These are phyloP conservation scores for Nanger granti DNA, from an alignment of 2,113 vertebrate genomes.

Conservation along the genomic window DNA sequence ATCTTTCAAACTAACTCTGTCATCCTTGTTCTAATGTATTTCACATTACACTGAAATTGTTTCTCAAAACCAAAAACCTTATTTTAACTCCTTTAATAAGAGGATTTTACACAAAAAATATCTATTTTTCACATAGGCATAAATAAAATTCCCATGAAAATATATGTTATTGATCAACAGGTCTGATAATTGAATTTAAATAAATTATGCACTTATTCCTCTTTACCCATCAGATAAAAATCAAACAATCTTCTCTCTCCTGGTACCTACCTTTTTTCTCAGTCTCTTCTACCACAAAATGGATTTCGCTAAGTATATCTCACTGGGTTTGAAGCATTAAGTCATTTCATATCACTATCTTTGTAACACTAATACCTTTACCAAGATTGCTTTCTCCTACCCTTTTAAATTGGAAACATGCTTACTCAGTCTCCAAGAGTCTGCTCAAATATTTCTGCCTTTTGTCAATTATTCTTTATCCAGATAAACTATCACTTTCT, in stretches of 20 bases:
- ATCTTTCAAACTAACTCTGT: background rate
- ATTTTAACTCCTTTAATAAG: background rate
- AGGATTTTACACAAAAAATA: background rate
- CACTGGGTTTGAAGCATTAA: background rate
- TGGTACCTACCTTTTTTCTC: background rate
- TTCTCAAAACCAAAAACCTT: background rate
- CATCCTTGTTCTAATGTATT: background rate
- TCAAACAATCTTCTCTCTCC: background rate
- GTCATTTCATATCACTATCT: background rate
- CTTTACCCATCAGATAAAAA: background rate
- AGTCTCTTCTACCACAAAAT: background rate
- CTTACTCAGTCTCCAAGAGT: background rate
- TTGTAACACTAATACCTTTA: background rate
- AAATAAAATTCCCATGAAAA: slow-evolving; percentile 8
- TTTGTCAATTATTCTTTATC: background rate
- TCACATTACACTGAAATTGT: background rate
- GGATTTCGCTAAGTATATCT: background rate
- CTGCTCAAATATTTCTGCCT: background rate
- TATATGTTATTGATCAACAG: background rate
- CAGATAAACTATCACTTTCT: background rate
- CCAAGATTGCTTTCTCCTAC: background rate
- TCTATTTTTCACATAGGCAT: background rate
- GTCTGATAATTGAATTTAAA: background rate
- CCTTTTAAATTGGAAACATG: background rate
- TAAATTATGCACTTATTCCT: background rate